phyloP scores from a whole-genome alignment of 2,888 invertebrate species.

The Galerucella pusilla region DNA sequence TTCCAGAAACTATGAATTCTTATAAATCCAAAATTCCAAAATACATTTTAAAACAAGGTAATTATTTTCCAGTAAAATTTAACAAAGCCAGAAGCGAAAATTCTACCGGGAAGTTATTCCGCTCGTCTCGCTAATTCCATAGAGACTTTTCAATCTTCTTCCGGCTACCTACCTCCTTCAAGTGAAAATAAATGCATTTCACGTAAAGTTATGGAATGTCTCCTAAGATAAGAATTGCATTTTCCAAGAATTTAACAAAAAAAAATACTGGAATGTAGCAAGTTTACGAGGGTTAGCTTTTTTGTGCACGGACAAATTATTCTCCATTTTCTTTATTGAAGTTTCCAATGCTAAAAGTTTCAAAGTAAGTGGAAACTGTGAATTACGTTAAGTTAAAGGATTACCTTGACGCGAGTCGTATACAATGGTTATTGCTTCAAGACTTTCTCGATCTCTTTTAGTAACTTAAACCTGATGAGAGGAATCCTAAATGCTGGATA shows the following conservation, averaged over 20 bases:
- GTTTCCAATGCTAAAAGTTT: conserved; percentile 2
- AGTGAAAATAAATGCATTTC: conserved; percentile 17
- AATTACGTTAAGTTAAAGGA: neutral
- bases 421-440: neutral
- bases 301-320: neutral
- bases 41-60: no score
- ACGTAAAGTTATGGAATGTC: conserved; percentile 18
- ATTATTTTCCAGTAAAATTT: no score
- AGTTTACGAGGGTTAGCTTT: conserved; percentile 7
- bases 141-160: conserved; percentile 1
- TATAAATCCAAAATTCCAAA: no score
- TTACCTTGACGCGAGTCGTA: neutral
- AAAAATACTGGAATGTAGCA: neutral
- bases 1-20: no score
- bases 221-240: conserved; percentile 13
- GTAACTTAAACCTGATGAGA: neutral
- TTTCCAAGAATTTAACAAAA: neutral
- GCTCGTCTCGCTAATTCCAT: no score
- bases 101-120: no score
- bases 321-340: neutral
- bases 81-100: no score
- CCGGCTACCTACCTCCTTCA: conserved; percentile 1
- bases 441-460: neutral
- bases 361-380: conserved; percentile 4
- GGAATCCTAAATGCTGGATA: neutral